Evolutionary conservation across 2,113 vertebrate species (phyloP).

Genomic region (Planiliza haematocheilus): DNA sequence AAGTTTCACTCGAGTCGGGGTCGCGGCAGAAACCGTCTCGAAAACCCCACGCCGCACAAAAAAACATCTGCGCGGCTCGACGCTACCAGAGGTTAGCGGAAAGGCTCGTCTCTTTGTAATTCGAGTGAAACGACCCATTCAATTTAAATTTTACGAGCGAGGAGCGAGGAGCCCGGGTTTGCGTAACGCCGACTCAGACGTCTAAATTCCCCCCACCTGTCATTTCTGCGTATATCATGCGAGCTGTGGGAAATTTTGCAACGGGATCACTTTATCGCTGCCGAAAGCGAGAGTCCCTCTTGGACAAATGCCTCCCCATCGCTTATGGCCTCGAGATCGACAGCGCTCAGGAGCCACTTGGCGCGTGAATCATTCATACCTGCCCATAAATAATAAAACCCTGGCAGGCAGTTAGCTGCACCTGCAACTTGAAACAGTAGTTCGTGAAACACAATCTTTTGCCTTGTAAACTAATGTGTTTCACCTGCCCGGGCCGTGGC

Average conservation of each 20-base stretch:
- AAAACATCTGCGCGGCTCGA: background rate
- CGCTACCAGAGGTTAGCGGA: background rate
- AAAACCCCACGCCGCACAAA: background rate
- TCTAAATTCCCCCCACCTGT: slow-evolving; percentile 51
- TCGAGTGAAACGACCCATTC: slow-evolving; percentile 6
- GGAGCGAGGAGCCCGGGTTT: slow-evolving; percentile 6
- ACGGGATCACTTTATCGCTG: slow-evolving; percentile 51
- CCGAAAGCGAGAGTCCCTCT: background rate
- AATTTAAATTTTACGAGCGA: slow-evolving; percentile 8
- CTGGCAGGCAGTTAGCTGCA: slow-evolving; percentile 68
- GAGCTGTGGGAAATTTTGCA: slow-evolving; percentile 34
- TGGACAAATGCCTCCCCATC: slow-evolving; percentile 62
- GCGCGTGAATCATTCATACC: slow-evolving; percentile 80
- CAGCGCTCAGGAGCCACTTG: slow-evolving; percentile 57
- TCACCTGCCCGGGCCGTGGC: slow-evolving; percentile 70
- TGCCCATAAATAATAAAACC: slow-evolving; percentile 82
- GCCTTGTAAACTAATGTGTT: slow-evolving; percentile 80
- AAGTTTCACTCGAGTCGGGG: background rate
- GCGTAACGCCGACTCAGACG: slow-evolving; percentile 35
- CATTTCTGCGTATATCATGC: slow-evolving; percentile 29
- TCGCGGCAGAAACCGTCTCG: background rate
- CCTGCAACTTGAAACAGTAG: slow-evolving; percentile 78
- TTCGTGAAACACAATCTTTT: slow-evolving; percentile 78
- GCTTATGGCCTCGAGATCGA: slow-evolving; percentile 63
- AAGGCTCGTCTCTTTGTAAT: slow-evolving; percentile 28